Conservation (phyloP, 2,888 invertebrate genomes). For the Dastarcus helophoroides region DNA sequence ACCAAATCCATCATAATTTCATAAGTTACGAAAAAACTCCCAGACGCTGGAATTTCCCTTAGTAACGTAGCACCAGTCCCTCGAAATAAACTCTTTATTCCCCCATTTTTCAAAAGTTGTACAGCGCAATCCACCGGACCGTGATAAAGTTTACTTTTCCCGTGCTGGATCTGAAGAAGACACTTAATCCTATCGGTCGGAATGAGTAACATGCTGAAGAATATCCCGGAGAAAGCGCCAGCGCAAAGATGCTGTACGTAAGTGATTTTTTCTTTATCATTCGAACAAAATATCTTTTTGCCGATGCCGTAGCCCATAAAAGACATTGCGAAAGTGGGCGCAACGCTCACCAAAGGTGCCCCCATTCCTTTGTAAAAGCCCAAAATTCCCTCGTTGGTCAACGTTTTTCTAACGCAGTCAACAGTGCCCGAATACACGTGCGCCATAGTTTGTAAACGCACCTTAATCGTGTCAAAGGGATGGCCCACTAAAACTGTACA, state of each 20-base stretch:
- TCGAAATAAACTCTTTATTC: constrained; percentile 78
- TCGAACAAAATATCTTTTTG: constrained; percentile 60
- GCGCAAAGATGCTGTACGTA: constrained; percentile 72
- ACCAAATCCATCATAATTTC: constrained; percentile 70
- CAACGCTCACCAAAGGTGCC: constrained; percentile 83
- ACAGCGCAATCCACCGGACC: constrained; percentile 82
- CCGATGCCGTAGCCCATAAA: constrained; percentile 81
- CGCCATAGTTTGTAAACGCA: constrained; percentile 24
- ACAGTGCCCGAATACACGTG: constrained; percentile 52
- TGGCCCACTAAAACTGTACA: constrained; percentile 92
- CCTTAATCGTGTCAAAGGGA: constrained; percentile 92
- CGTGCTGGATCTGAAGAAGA: constrained; percentile 75
- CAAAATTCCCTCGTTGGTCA: constrained; percentile 12
- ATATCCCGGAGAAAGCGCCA: constrained; percentile 85
- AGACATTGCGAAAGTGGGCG: constrained; percentile 92
- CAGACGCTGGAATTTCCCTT: constrained; percentile 88
- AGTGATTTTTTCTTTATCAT: constrained; percentile 39
- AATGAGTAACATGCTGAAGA: constrained; percentile 88
- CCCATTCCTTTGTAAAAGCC: constrained; percentile 32
- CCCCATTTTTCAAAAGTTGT: constrained; percentile 79
- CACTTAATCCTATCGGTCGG: constrained; percentile 96
- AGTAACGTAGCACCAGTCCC: constrained; percentile 66
- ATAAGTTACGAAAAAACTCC: constrained; percentile 90
- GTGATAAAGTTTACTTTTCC: constrained; percentile 55
- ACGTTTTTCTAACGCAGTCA: constrained; percentile 80